Evolutionary conservation across 2,797 vertebrate species (phyloP), one percentile per base, ranked within the genome.

Genomic region (Ataeniobius toweri): DNA sequence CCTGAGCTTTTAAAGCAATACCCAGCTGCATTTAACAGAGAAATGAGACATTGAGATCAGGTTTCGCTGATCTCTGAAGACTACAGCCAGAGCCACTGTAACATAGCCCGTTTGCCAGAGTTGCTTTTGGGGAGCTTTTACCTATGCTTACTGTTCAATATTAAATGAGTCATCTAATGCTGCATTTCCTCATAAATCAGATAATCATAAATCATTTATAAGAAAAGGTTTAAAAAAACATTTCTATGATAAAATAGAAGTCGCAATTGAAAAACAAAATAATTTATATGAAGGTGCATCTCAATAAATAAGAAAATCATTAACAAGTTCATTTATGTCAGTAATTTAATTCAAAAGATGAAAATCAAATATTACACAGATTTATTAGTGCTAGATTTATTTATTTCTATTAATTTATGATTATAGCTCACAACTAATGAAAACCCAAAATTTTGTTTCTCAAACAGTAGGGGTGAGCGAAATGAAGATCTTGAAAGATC

Each of bases 61-160:
- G 80, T 91, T 92, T 81, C 76, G 86, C 89, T 88, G 84, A 83
- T 87, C 75, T 68, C 80, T 79, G 71, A 76, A 26, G n/a, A 87
- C 80, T 48, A 83, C 78, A 77, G 79, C 63, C 72, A 80, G 63
- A 46, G 28, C 24, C 75, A 48, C 46, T 63, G 83, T 79, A 78
- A 74, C 75, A 59, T 70, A 67, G 73, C 72, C 68, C 75, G 74
- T 76, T 74, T 63, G 50, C 74, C 46, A 58, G 53, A 77, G 74
- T 41, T 28, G 3, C 20, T 71, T 41, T 9, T 59, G 20, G 41
- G 20, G 53, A 77, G 74, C 36, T 26, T 59, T 56, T 28, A 44
- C 61, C 16, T 8, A 53, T 24, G 70, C n/a, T 28, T 6, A 26
- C 6, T 4, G 46, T 44, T 39, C 53, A 79, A 58, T 70, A 26